Evolutionary conservation across 2,797 vertebrate species (phyloP).

Genomic region (Pantherophis vulpinus): DNA sequence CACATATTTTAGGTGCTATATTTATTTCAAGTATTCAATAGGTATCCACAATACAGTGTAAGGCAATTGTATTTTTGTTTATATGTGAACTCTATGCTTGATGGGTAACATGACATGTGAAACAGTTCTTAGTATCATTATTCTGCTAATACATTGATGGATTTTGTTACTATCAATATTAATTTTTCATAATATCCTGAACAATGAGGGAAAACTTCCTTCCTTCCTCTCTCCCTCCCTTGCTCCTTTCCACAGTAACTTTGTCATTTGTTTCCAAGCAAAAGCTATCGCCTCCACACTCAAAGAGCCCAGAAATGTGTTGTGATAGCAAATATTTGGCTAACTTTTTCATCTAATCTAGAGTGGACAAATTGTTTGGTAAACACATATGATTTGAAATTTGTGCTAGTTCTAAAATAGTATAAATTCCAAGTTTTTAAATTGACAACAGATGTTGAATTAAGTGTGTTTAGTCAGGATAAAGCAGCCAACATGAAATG

Average conservation of each 20-base stretch:
- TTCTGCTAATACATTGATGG: neutral
- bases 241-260: constrained; percentile 22
- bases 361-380: neutral
- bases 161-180: neutral
- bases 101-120: neutral
- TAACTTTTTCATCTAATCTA: neutral
- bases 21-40: neutral
- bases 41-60: neutral
- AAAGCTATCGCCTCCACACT: neutral
- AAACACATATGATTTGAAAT: neutral
- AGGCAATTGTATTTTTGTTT: neutral
- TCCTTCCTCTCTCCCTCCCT: neutral
- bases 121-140: neutral
- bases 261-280: constrained; percentile 37
- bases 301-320: neutral
- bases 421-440: neutral
- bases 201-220: neutral
- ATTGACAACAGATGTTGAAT: neutral
- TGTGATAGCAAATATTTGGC: constrained; percentile 1
- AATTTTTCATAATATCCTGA: neutral
- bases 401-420: neutral
- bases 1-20: neutral
- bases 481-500: neutral
- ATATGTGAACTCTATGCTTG: neutral
- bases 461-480: neutral